These are phyloP conservation scores for Acanthaster planci DNA, from an alignment of 35 echinoderm and acorn worm genomes.

Conservation along the genomic window DNA sequence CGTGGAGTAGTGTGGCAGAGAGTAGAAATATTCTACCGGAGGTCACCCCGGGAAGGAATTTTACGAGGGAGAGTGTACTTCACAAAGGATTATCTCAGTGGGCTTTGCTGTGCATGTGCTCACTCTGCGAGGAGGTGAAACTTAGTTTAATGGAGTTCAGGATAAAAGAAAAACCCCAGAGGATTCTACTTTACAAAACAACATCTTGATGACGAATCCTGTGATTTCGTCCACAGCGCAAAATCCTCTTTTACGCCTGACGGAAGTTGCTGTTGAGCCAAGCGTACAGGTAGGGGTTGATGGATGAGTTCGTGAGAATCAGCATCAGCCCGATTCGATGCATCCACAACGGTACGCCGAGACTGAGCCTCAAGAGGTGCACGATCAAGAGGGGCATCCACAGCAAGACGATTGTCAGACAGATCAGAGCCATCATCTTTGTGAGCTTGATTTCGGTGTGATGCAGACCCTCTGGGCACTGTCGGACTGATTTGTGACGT, in stretches of 20 bases:
- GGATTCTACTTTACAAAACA: too few relatives aligned
- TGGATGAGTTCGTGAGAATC: slow-evolving; percentile 61
- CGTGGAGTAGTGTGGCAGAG: too few relatives aligned
- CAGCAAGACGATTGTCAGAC: slow-evolving; percentile 32
- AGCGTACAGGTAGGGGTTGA: slow-evolving; percentile 77
- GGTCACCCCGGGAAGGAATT: too few relatives aligned
- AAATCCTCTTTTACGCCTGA: slow-evolving; percentile 4
- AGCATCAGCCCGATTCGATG: slow-evolving; percentile 49
- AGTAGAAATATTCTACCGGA: too few relatives aligned
- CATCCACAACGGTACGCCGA: slow-evolving; percentile 12
- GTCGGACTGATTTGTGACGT: not conserved
- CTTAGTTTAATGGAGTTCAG: too few relatives aligned
- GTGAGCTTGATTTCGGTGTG: slow-evolving; percentile 53
- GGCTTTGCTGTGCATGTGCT: too few relatives aligned
- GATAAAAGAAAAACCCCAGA: too few relatives aligned
- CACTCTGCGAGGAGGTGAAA: too few relatives aligned
- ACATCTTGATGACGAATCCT: too few relatives aligned
- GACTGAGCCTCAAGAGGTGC: slow-evolving; percentile 44
- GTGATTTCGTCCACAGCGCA: not conserved
- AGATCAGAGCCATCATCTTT: slow-evolving; percentile 55
- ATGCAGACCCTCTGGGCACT: not conserved
- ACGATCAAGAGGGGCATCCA: slow-evolving; percentile 69
- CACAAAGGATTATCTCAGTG: too few relatives aligned
- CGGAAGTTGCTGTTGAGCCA: slow-evolving; percentile 65
- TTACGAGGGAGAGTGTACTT: too few relatives aligned